phyloP scores from a whole-genome alignment of 2,797 vertebrate species.

The Cheirogaleus major region DNA sequence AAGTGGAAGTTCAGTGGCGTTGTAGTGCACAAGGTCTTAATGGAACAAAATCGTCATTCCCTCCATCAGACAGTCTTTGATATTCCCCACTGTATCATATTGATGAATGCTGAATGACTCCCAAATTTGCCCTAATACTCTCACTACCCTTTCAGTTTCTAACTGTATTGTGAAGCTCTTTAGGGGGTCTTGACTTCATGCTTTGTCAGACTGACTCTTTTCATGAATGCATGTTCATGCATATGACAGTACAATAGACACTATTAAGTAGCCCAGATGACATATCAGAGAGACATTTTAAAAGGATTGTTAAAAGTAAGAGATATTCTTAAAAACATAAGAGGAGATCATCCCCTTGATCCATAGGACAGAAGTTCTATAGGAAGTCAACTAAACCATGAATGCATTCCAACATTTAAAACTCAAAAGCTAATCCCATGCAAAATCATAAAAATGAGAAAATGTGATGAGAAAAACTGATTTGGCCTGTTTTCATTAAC shows the following conservation, averaged over 20 bases:
- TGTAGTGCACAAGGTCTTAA: constrained; percentile 40
- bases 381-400: constrained; percentile 2
- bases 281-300: constrained; percentile 61
- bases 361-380: constrained; percentile 49
- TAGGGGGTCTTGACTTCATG: constrained; percentile 56
- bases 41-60: constrained; percentile 13
- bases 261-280: constrained; percentile 42
- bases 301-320: constrained; percentile 62
- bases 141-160: constrained; percentile 43
- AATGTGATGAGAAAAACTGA: neutral
- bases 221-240: constrained; percentile 11
- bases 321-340: constrained; percentile 64
- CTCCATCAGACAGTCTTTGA: constrained; percentile 55
- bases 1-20: constrained; percentile 53
- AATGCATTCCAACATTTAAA: constrained; percentile 29
- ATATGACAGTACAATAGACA: constrained; percentile 54
- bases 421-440: neutral
- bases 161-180: constrained; percentile 49
- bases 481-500: neutral
- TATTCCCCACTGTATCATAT: neutral
- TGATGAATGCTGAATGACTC: constrained; percentile 47
- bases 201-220: constrained; percentile 56
- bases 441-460: constrained; percentile 45
- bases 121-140: constrained; percentile 52
- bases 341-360: constrained; percentile 67